Conservation (phyloP, 1,140 invertebrate species). For the Apocrypta bakeri region DNA sequence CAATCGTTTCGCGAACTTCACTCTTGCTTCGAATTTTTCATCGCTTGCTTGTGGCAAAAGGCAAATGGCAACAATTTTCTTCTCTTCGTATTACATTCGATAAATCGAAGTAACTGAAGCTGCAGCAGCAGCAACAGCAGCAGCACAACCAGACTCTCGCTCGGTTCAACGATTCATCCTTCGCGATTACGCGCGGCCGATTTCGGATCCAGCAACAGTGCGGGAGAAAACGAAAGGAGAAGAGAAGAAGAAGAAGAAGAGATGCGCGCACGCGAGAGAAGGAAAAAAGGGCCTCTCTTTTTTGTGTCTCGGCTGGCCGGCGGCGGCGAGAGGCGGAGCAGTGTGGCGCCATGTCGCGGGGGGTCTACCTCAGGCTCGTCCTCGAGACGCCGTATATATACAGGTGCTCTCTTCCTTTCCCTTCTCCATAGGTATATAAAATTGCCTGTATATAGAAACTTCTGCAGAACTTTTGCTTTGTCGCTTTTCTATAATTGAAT, state of each 20-base stretch:
- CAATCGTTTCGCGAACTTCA: background rate
- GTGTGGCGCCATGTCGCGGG: constrained; percentile 74
- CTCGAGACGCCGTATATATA: background rate
- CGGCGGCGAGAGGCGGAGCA: constrained; percentile 69
- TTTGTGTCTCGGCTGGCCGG: constrained; percentile 52
- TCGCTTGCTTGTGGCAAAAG: background rate
- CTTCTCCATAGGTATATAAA: background rate
- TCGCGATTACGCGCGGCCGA: constrained; percentile 43
- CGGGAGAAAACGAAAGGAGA: constrained; percentile 37
- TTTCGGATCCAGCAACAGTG: constrained; percentile 31
- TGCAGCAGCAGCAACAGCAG: constrained; percentile 7
- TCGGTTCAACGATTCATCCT: constrained; percentile 47
- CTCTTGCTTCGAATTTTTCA: too few relatives aligned
- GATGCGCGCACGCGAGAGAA: constrained; percentile 1
- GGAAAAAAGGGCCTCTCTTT: constrained; percentile 42
- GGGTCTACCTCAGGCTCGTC: constrained; percentile 62
- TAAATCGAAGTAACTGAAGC: constrained; percentile 38
- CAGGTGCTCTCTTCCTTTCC: background rate
- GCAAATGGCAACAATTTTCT: constrained; percentile 24
- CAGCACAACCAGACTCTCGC: background rate
- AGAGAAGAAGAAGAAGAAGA: constrained; percentile 43
- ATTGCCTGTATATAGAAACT: background rate
- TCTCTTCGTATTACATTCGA: constrained; percentile 32
- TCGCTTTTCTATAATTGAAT: background rate
- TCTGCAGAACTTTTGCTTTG: background rate